Base-by-base conservation (phyloP, 1,140 invertebrate genomes). In the Parapsyche elsis region DNA sequence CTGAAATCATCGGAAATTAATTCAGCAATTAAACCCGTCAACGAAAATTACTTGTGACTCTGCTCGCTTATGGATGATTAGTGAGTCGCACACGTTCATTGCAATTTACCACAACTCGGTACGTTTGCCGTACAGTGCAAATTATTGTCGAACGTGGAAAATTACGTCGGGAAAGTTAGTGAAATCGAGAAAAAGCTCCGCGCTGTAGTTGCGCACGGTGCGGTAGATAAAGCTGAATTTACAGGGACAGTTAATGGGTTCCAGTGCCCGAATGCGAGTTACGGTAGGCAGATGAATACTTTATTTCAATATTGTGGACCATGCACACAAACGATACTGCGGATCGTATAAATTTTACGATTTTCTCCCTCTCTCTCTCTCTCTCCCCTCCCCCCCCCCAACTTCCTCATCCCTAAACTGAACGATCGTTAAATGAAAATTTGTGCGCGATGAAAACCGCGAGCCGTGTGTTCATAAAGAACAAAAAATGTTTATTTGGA, bases 401-500 rank as follows among this genome's bases (percentile, higher is more conserved):
- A 12, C 26, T 67, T 67, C 64, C 64, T 30, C 10, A 53, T 53
- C 16, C 16, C 16, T 23, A 23, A 67, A 67, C 23, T 16, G 64
- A 30, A 24, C 23, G 64, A 23, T 67, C 64, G 64, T 67, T 67
- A 67, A 19, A 23, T 67, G 24, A 67, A 67, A 67, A 67, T 67
- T 30, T 23, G 5, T 67, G 12, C 19, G 64, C 64, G 24, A 67
- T 67, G 24, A 67, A 64, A 67, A 67, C 24, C 30, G 30, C 30
- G 30, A 38, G 30, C 30, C 30, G 7, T 7, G 1, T 38, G 1
- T 38, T 38, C 7, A 4, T n/a, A n/a, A 1, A 7, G 30, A 38
- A 38, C 30, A 7, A 38, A 38, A 38, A 38, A 38, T 4, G 30
- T 38, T 38, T 38, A 38, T 38, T 4, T 7, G 30, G 30, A 1